Conservation (phyloP, 23 tunicate species). For the Ciona savignyi region DNA sequence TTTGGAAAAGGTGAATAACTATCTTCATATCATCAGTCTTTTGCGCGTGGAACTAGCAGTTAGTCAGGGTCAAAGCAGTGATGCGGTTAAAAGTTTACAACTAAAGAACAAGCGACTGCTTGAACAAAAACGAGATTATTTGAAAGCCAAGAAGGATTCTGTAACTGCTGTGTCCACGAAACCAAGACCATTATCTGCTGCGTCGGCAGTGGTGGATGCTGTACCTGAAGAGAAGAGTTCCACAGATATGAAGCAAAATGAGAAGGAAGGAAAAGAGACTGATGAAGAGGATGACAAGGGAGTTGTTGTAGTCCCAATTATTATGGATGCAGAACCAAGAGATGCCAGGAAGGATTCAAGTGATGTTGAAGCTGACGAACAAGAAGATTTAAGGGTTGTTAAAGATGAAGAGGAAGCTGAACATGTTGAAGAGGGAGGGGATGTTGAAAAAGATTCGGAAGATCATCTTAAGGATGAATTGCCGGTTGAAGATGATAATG, state of each 20-base stretch:
- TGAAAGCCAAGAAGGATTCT: neutral
- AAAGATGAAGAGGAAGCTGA: neutral
- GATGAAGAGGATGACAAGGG: neutral
- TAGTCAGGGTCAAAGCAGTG: slow-evolving; percentile 7
- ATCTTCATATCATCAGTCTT: slow-evolving; percentile 16
- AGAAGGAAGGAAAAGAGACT: slow-evolving; percentile 10
- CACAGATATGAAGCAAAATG: slow-evolving; percentile 31
- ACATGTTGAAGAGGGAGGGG: neutral
- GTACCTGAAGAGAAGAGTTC: slow-evolving; percentile 10
- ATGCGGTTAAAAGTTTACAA: slow-evolving; percentile 6
- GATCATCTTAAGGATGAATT: neutral
- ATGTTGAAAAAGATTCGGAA: neutral
- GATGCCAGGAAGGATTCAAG: neutral
- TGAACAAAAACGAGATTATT: neutral
- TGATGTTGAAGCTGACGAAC: neutral
- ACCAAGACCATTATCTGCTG: neutral
- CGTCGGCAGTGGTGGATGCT: neutral
- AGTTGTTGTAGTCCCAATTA: neutral
- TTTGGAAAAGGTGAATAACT: slow-evolving; percentile 9
- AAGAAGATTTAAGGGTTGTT: neutral
- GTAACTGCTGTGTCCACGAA: neutral
- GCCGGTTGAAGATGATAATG: neutral
- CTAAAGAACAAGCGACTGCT: neutral
- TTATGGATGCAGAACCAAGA: slow-evolving; percentile 9
- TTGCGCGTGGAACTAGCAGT: slow-evolving; percentile 16